Evolutionary conservation across 35 echinoderm and acorn worm genomes (phyloP), one percentile per base, ranked within the genome.

Genomic region (Diadema setosum): DNA sequence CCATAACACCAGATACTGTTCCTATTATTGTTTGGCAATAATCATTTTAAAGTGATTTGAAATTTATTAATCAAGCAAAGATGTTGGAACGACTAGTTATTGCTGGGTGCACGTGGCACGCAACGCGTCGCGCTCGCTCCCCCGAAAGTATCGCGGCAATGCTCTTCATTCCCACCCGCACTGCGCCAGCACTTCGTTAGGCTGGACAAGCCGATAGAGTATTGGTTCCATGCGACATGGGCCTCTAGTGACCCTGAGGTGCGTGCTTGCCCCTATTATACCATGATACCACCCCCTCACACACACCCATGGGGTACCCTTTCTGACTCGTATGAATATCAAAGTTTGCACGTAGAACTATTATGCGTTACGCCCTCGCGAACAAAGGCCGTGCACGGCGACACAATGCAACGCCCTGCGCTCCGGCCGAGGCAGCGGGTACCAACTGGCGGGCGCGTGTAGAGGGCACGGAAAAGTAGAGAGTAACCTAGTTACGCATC

Each of bases 11-110:
- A 78, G 73, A 78, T 78, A 78, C 73, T 42, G 73, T 78, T 78
- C 73, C 73, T 36, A 78, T 42, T 78, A 21, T 78, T 78, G 40
- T 78, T 78, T 78, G 73, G 44, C 73, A 78, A 78, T 78, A 67
- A 67, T 67, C 17, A 78, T 78, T 78, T 78, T 39, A 78, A 44
- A 78, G 44, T 42, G 73, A 78, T 78, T 78, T 78, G 17, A 26
- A 78, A 39, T 78, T 44, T 78, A 35, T 42, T 78, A 78, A 78
- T 78, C 44, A 78, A 42, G 40, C n/a, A 24, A 24, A 9, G 40
- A 21, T 16, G 21, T 35, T 41, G 25, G 20, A n/a, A 34, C 3
- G 4, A 29, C 29, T 14, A 31, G 30, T 33, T 67, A 67, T 67
- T 67, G 63, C 29, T n/a, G 12, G 27, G 27, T 67, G 63, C 63